Evolutionary conservation across 2,113 vertebrate species (phyloP), one percentile per base, ranked within the genome.

Genomic region (Pagrus major): DNA sequence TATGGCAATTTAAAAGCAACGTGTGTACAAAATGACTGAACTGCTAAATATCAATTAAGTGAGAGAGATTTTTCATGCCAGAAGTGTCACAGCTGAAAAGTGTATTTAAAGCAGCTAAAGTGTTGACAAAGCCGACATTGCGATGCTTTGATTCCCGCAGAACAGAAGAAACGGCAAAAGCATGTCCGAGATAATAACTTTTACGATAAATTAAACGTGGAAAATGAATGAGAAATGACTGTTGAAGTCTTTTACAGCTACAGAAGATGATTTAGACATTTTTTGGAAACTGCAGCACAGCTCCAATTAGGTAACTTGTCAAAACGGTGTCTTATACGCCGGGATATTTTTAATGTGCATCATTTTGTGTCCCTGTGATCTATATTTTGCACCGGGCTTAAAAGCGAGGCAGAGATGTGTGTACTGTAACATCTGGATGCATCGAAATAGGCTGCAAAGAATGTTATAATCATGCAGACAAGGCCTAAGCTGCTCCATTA

Each of bases 401-500:
- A 78, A n/a, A n/a, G n/a, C n/a, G n/a, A n/a, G n/a, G n/a, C n/a
- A n/a, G n/a, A n/a, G n/a, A n/a, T n/a, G n/a, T 92, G 91, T 92
- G 88, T 86, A 75, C 46, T 46, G n/a, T 68, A 94, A 94, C 95
- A 96, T 95, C 95, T 95, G 95, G 92, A 93, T 80, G 84, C 80
- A 82, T 81, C 82, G 78, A 91, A 94, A 93, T 63, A 80, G 85
- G 87, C 86, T 78, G 91, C 90, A 92, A 87, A 94, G 87, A 93
- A 94, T 83, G 85, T 90, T 90, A 88, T 93, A 93, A 94, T 95
- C 94, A 91, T 72, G 91, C 91, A 93, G 88, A 90, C 87, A 90
- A 85, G 92, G 88, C 84, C 90, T 95, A 95, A 95, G 92, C 95
- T 88, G 89, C 89, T 95, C 94, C 94, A 95, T 96, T 96, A 95